phyloP scores from a whole-genome alignment of 2,113 vertebrate genomes.

The Himantopus leucocephalus region DNA sequence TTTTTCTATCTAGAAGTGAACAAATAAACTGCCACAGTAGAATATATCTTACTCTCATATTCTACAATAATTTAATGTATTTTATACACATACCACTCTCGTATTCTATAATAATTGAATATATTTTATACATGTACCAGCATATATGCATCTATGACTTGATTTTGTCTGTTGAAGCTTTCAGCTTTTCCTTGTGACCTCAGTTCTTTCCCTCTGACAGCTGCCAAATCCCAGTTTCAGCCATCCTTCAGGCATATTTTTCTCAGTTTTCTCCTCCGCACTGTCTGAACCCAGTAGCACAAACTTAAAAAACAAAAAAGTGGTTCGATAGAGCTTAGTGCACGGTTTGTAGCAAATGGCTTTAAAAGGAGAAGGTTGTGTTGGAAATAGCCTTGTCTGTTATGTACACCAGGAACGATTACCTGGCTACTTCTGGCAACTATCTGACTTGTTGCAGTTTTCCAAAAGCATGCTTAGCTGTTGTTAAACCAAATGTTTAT shows the following conservation, averaged over 20 bases:
- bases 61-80: not conserved
- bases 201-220: not conserved
- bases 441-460: not conserved
- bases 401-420: not conserved
- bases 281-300: not conserved
- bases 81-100: not conserved
- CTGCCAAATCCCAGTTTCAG: not conserved
- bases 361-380: not conserved
- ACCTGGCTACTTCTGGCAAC: not conserved
- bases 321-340: not conserved
- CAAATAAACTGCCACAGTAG: not conserved
- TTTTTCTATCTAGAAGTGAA: slow-evolving; percentile 12
- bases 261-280: not conserved
- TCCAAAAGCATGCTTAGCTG: not conserved
- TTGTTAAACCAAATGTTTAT: not conserved
- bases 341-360: not conserved
- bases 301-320: not conserved
- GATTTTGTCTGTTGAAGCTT: not conserved
- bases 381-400: not conserved
- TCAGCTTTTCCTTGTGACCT: not conserved
- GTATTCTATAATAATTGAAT: not conserved
- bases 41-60: not conserved
- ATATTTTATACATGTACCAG: not conserved
- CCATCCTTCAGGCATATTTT: not conserved
- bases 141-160: not conserved